phyloP scores from a whole-genome alignment of 2,797 vertebrate genomes.

The Enteromius argenteus region DNA sequence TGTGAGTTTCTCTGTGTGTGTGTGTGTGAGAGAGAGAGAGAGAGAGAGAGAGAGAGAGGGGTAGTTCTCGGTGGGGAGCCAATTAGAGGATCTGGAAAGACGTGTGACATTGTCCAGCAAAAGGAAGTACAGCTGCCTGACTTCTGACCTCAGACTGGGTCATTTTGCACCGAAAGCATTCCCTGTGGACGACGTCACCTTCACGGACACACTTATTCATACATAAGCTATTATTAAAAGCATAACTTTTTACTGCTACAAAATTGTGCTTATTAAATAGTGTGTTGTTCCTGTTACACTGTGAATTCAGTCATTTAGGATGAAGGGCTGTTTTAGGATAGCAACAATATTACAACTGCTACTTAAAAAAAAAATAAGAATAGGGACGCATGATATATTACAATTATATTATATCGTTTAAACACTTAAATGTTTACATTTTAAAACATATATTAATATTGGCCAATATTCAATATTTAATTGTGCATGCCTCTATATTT shows the following conservation, averaged over 20 bases:
- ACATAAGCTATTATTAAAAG: not conserved
- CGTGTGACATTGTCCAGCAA: conserved; percentile 53
- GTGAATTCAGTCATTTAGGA: conserved; percentile 10
- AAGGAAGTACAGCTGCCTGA: conserved; percentile 54
- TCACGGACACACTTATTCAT: conserved; percentile 10
- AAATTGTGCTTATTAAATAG: not conserved
- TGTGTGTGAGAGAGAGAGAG: not conserved
- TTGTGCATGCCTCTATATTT: not conserved
- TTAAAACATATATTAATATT: not conserved
- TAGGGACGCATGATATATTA: not conserved
- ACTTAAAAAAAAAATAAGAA: not conserved
- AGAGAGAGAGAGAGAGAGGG: not conserved
- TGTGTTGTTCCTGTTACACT: not conserved
- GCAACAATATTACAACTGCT: not conserved
- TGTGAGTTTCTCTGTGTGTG: conserved; percentile 34
- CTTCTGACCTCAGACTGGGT: conserved; percentile 41
- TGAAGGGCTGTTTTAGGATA: not conserved
- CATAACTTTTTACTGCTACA: not conserved
- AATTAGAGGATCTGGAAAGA: conserved; percentile 48
- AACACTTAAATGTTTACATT: too few relatives aligned
- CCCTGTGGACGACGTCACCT: conserved; percentile 19
- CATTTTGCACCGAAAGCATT: conserved; percentile 33
- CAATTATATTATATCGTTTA: not conserved
- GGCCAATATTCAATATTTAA: not conserved
- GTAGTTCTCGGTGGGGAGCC: conserved; percentile 52